Percentiles rank a stretch among this genome's conserved stretches.
Evolutionary conservation across 2,113 vertebrate species (phyloP).

Genomic region (Callipepla californica): DNA sequence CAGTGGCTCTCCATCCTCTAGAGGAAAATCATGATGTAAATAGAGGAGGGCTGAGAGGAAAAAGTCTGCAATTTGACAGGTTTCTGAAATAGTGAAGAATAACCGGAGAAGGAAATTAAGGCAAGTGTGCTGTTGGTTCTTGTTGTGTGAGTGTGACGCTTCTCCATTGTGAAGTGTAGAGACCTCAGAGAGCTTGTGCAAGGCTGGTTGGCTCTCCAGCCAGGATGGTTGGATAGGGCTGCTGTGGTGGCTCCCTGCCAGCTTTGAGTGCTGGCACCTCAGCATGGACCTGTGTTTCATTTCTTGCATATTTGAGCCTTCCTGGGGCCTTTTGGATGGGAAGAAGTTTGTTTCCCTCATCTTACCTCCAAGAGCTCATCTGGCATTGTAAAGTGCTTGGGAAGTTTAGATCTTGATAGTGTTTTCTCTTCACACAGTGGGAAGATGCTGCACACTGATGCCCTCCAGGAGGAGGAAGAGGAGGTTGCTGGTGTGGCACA

Average conservation of each 20-base stretch:
- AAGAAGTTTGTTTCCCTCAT: not conserved
- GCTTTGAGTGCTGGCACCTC: not conserved
- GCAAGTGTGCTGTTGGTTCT: not conserved
- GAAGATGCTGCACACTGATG: not conserved
- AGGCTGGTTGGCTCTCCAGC: not conserved
- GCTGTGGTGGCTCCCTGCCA: not conserved
- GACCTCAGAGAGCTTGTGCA: not conserved
- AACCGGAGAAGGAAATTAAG: not conserved
- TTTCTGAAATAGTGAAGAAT: not conserved
- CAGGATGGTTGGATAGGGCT: not conserved
- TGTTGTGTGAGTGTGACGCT: no score
- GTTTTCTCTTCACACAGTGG: not conserved
- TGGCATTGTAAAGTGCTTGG: not conserved
- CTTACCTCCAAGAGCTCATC: not conserved
- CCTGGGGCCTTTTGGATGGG: not conserved
- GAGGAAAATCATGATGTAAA: not conserved
- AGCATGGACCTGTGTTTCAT: not conserved
- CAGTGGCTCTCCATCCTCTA: not conserved
- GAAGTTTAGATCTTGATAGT: not conserved
- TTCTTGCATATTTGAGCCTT: not conserved
- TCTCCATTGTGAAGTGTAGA: not conserved
- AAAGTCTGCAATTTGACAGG: not conserved
- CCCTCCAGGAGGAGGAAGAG: not conserved
- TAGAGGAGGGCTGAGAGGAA: not conserved
- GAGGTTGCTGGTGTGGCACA: not conserved